phyloP scores from a whole-genome alignment of 2,797 vertebrate genomes.

The Morelia viridis region DNA sequence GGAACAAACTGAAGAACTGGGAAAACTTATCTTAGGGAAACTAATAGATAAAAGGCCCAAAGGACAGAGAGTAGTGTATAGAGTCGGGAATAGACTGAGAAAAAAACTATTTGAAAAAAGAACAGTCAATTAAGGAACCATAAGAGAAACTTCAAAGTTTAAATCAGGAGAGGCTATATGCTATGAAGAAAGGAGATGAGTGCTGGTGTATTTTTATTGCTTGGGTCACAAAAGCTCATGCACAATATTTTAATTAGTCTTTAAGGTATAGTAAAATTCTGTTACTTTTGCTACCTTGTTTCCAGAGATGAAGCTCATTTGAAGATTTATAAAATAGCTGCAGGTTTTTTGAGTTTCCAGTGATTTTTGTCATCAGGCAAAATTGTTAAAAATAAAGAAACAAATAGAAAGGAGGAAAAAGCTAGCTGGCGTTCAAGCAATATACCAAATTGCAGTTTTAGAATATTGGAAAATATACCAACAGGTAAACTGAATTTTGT shows the following conservation, averaged over 20 bases:
- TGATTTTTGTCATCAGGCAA: not conserved
- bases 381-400: not conserved
- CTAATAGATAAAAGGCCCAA: not conserved
- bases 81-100: not conserved
- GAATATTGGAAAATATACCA: not conserved
- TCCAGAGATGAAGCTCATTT: not conserved
- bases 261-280: not conserved
- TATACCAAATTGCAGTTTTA: not conserved
- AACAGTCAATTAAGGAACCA: not conserved
- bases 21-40: not conserved
- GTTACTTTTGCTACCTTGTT: not conserved
- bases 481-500: not conserved
- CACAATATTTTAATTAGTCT: not conserved
- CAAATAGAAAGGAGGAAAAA: not conserved
- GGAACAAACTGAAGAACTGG: not conserved
- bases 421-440: not conserved
- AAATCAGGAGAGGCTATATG: not conserved
- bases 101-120: not conserved
- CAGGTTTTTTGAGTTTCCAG: not conserved
- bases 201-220: not conserved
- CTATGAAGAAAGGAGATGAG: not conserved
- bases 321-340: not conserved
- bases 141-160: not conserved
- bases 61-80: not conserved
- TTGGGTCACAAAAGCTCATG: not conserved